Evolutionary conservation across 2,113 vertebrate species (phyloP).

Genomic region (Pavo muticus): DNA sequence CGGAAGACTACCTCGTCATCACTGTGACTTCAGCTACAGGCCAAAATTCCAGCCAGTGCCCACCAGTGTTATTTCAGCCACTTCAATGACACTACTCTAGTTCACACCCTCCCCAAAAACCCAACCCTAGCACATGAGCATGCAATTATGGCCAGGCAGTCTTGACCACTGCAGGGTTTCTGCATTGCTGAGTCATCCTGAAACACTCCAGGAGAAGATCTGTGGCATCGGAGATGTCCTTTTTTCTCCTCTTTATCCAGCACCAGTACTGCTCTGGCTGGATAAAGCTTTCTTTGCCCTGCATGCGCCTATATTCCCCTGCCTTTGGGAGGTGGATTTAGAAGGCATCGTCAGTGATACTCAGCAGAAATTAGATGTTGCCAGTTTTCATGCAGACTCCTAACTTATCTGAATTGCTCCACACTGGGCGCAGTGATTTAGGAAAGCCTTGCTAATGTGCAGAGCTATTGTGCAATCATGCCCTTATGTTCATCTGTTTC

Average conservation of each 20-base stretch:
- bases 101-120: neutral
- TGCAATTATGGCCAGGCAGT: neutral
- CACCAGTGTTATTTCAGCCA: neutral
- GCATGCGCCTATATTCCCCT: neutral
- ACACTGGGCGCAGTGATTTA: neutral
- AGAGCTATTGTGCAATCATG: neutral
- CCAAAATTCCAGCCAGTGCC: neutral
- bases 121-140: neutral
- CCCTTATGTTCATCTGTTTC: neutral
- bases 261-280: rapidly evolving
- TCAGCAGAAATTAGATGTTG: neutral
- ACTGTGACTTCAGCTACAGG: neutral
- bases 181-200: neutral
- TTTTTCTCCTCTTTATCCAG: neutral
- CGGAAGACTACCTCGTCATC: neutral
- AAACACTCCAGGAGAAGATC: neutral
- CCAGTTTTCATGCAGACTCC: neutral
- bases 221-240: neutral
- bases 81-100: neutral
- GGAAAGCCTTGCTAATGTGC: neutral
- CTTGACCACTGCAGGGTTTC: neutral
- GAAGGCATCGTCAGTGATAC: neutral
- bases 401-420: neutral
- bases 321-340: rapidly evolving
- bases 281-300: neutral